These are phyloP conservation scores for Chrysaora quinquecirrha DNA, from an alignment of 30 jellyfish, hydroid and myxozoan species.

Conservation along the genomic window DNA sequence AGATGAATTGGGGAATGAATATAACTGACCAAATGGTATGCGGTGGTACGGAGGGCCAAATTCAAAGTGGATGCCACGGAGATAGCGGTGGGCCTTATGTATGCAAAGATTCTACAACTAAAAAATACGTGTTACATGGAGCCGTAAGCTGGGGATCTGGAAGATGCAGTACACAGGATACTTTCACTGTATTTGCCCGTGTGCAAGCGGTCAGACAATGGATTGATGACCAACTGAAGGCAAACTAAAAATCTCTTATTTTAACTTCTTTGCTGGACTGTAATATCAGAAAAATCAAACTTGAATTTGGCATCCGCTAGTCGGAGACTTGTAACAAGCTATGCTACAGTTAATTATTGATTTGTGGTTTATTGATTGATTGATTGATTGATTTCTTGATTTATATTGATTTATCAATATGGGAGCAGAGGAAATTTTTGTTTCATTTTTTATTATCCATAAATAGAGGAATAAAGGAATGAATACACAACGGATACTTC, in stretches of 20 bases:
- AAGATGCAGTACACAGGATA: slow-evolving; percentile 64
- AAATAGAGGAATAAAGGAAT: no score
- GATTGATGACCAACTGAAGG: slow-evolving; percentile 54
- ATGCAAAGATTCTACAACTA: slow-evolving; percentile 51
- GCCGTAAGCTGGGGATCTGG: slow-evolving; percentile 95
- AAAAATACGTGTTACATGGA: slow-evolving; percentile 76
- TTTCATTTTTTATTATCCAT: no score
- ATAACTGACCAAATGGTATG: slow-evolving; percentile 64
- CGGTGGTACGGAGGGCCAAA: slow-evolving; percentile 70
- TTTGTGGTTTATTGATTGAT: no score
- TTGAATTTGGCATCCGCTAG: no score
- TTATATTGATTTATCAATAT: no score
- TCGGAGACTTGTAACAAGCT: no score
- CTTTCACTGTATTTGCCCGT: slow-evolving; percentile 83
- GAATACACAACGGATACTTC: no score
- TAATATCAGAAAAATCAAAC: no score
- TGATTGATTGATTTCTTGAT: no score
- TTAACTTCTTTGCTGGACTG: no score
- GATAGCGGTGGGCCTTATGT: slow-evolving; percentile 96
- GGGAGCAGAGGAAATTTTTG: no score
- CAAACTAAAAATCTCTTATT: slow-evolving; percentile 26
- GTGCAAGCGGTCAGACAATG: slow-evolving; percentile 61
- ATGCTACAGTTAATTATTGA: no score
- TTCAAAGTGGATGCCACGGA: slow-evolving; percentile 94
- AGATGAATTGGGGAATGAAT: slow-evolving; percentile 9